phyloP scores from a whole-genome alignment of 2,888 invertebrate species.

The Spodoptera littoralis region DNA sequence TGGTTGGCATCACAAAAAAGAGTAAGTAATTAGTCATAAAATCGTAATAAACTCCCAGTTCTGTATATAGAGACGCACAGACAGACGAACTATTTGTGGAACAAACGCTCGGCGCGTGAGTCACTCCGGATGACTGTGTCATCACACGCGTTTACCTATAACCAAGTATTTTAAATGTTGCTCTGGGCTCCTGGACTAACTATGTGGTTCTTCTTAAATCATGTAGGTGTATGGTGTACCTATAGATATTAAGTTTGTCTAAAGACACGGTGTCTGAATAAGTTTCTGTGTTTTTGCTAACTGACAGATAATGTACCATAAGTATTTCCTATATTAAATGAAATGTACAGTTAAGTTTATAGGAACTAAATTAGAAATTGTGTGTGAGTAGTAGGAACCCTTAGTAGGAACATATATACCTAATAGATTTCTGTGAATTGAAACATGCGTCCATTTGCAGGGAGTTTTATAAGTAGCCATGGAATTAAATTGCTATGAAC shows the following conservation, averaged over 20 bases:
- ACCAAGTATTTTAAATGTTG: conserved; percentile 42
- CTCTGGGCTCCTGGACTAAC: conserved; percentile 22
- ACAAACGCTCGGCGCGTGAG: conserved; percentile 53
- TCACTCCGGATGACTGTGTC: conserved; percentile 71
- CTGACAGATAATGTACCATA: too few species aligned
- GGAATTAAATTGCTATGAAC: too few species aligned
- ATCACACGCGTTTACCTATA: conserved; percentile 58
- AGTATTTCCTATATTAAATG: too few species aligned
- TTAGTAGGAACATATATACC: too few species aligned
- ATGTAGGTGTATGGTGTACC: background rate
- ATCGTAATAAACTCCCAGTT: conserved; percentile 46
- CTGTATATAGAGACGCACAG: conserved; percentile 60
- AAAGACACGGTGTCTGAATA: too few species aligned
- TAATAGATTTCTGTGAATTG: too few species aligned
- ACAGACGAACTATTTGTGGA: conserved; percentile 71
- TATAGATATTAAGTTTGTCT: background rate
- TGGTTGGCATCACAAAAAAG: conserved; percentile 22
- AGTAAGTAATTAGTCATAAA: conserved; percentile 45
- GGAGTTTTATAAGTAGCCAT: too few species aligned
- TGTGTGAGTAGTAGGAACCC: too few species aligned
- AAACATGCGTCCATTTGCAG: too few species aligned
- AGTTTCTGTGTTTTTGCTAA: too few species aligned
- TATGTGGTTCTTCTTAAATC: conserved; percentile 1
- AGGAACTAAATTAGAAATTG: too few species aligned
- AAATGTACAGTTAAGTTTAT: too few species aligned